Conservation (phyloP, 2,113 vertebrate genomes). For the Larimichthys polyactis region DNA sequence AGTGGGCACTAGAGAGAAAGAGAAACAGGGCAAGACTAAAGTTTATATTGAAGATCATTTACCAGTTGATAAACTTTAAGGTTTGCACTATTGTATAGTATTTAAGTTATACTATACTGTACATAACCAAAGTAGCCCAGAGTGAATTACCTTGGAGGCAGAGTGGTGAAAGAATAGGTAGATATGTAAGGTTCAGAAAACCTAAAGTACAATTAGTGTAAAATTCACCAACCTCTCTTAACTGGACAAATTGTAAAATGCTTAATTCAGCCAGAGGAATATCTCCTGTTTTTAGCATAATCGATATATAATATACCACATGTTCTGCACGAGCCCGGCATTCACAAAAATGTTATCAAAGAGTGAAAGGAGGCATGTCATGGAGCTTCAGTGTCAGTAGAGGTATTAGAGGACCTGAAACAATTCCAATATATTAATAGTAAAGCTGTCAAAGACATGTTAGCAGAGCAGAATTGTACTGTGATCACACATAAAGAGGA, state of each 20-base stretch:
- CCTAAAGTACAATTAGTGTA: background rate
- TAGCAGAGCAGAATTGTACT: background rate
- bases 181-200: background rate
- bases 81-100: background rate
- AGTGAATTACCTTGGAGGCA: background rate
- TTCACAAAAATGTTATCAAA: no score
- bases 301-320: background rate
- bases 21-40: background rate
- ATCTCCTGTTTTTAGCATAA: background rate
- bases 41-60: background rate
- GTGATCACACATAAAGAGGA: background rate
- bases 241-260: background rate
- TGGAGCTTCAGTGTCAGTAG: no score
- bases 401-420: background rate
- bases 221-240: background rate
- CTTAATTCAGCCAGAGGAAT: background rate
- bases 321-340: background rate
- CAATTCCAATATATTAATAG: background rate
- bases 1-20: background rate
- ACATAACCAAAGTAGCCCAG: background rate
- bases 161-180: background rate
- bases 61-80: background rate
- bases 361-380: no score
- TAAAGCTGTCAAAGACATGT: background rate
- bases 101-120: no score